Conservation (phyloP, 1,140 invertebrate species). For the Maniola jurtina region DNA sequence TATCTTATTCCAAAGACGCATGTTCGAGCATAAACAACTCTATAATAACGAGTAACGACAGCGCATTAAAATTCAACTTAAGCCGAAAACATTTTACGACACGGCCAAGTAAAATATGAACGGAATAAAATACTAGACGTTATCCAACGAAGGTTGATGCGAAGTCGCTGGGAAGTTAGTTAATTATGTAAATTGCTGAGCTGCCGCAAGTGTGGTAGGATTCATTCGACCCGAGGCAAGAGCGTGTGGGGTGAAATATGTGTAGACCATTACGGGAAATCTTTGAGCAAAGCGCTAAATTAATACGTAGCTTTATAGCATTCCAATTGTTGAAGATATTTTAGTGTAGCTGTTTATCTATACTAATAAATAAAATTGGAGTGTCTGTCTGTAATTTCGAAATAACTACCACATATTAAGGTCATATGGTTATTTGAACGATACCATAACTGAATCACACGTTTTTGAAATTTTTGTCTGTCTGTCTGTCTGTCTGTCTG, state of each 20-base stretch:
- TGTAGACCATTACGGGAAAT: slow-evolving; percentile 8
- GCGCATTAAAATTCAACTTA: slow-evolving; percentile 28
- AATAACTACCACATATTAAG: too few species aligned
- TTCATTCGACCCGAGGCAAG: slow-evolving; percentile 44
- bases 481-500: too few species aligned
- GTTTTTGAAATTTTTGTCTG: too few species aligned
- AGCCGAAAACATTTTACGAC: slow-evolving; percentile 32
- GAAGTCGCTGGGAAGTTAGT: slow-evolving; percentile 56
- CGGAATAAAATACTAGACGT: slow-evolving; percentile 37
- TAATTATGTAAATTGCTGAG: slow-evolving; percentile 67
- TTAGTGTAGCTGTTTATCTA: neutral
- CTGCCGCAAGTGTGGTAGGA: slow-evolving; percentile 53
- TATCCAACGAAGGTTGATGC: slow-evolving; percentile 37
- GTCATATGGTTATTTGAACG: too few species aligned
- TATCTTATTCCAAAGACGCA: slow-evolving; percentile 17
- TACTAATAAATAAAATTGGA: too few species aligned
- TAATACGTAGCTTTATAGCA: neutral
- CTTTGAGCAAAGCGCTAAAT: slow-evolving; percentile 2
- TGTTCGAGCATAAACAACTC: slow-evolving; percentile 26
- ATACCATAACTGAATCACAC: too few species aligned
- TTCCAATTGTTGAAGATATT: neutral
- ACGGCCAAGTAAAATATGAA: slow-evolving; percentile 32
- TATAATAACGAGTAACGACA: slow-evolving; percentile 24
- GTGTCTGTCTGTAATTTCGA: too few species aligned
- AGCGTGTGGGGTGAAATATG: slow-evolving; percentile 14